Base-by-base conservation (phyloP, 2,113 vertebrate genomes). In the Hippolais icterina region DNA sequence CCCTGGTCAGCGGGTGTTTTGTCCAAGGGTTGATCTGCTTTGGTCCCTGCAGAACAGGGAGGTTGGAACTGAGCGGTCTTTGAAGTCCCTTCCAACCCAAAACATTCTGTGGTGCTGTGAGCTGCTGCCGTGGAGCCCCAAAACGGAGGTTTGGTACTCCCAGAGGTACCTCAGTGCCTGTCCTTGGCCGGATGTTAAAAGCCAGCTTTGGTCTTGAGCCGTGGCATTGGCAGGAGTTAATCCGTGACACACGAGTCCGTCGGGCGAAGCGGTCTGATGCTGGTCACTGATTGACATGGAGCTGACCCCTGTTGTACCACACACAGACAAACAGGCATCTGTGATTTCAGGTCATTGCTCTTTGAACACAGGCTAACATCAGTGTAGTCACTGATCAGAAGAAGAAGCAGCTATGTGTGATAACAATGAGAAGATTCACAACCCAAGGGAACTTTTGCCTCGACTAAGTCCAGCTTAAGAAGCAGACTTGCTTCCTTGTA, bases 231-330 rank as follows among this genome's bases (percentile, higher is more conserved):
- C 68, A 14, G 41, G 39, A 19, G 56, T 56, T 37, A 44, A 39
- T 28, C 24, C 25, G 0, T 42, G 18, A 4, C 14, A 9, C 3
- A 1, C 5, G 3, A 11, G 4, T 8, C 33, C 3, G 6, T 7
- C 68, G 18, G 61, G 77, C 0, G 0, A 11, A 27, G 53, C 7
- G 0, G 5, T 20, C 42, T 21, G 53, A 10, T 28, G 17, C 13
- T 11, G 41, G 35, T 47, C 42, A 23, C 29, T 19, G 54, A 3
- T 1, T 1, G 11, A 46, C 6, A 3, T 0, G 5, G 53, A 53
- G 39, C 25, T 53, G 59, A 5, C 18, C 25, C 29, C 2, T 17
- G 2, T 18, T 23, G 15, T 54, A 39, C 57, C 23, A 0, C 0
- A 33, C 1, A 5, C 1, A 12, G 0, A 25, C 3, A 3, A 33